Percentiles rank a stretch among this genome's conserved stretches.
These are phyloP conservation scores for Coturnix japonica DNA, from an alignment of 2,113 vertebrate species.

Conservation along the genomic window DNA sequence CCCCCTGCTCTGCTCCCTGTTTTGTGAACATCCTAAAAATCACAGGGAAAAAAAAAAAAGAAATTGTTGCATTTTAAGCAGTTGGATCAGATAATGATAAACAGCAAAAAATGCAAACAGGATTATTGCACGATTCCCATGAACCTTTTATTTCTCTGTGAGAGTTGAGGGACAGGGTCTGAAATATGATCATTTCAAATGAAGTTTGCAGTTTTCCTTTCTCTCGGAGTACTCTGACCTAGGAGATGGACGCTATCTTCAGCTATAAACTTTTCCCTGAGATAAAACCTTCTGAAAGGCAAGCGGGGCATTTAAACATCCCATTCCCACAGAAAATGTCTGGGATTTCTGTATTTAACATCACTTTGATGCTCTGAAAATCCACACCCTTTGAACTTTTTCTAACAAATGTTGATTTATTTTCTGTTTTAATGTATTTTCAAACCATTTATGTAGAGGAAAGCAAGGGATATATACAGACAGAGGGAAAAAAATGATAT, in stretches of 20 bases:
- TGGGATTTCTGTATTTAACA: not conserved
- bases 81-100: not conserved
- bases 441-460: not conserved
- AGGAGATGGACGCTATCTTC: not conserved
- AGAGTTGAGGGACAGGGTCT: not conserved
- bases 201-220: not conserved
- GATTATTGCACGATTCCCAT: not conserved
- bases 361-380: not conserved
- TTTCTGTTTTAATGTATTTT: not conserved
- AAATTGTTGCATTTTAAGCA: not conserved
- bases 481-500: not conserved
- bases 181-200: not conserved
- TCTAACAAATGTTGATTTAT: not conserved
- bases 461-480: not conserved
- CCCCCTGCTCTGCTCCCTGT: fast-evolving
- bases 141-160: not conserved
- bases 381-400: not conserved
- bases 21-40: not conserved
- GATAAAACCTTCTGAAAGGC: not conserved
- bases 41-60: not conserved
- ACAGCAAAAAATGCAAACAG: not conserved
- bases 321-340: not conserved
- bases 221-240: not conserved
- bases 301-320: not conserved
- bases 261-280: not conserved